A percentile compares a stretch with the other conserved stretches of the same genome.
These are phyloP conservation scores for Atta texana DNA, from an alignment of 1,140 invertebrate species.

Conservation along the genomic window DNA sequence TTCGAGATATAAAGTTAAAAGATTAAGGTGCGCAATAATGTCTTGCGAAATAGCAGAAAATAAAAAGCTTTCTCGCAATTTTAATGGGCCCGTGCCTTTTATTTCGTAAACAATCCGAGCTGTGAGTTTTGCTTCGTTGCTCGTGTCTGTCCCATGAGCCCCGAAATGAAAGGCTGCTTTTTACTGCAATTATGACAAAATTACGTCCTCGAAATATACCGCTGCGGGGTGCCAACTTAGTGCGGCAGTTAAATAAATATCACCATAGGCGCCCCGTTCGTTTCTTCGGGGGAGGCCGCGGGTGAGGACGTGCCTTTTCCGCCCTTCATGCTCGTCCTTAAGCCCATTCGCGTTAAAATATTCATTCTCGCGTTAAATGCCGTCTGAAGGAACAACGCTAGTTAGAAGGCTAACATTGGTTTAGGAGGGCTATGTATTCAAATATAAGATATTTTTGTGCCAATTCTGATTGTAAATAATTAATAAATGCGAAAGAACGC, in stretches of 20 bases:
- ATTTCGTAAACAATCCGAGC: constrained; percentile 7
- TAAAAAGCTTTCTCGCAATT: constrained; percentile 22
- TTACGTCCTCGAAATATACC: constrained; percentile 79
- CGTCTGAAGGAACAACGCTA: not conserved
- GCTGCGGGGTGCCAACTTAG: constrained; percentile 79
- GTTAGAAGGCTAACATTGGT: constrained; percentile 10
- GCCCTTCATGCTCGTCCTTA: constrained; percentile 71
- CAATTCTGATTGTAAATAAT: not conserved
- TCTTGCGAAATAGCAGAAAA: constrained; percentile 27
- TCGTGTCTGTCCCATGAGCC: constrained; percentile 64
- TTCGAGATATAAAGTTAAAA: constrained; percentile 23
- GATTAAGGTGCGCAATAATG: not conserved
- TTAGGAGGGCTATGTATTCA: not conserved
- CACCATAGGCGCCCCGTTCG: constrained; percentile 74
- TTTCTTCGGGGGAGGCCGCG: constrained; percentile 74
- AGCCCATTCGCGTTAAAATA: constrained; percentile 20
- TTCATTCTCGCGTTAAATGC: not conserved
- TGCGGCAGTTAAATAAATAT: constrained; percentile 82
- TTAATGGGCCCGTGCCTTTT: constrained; percentile 24
- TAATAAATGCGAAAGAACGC: too few species aligned
- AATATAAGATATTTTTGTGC: not conserved
- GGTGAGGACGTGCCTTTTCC: constrained; percentile 65
- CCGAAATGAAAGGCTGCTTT: constrained; percentile 80
- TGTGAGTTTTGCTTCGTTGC: constrained; percentile 24
- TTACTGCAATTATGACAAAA: constrained; percentile 81